Percentiles rank a stretch among this genome's conserved stretches.
These are phyloP conservation scores for Eclectus roratus DNA, from an alignment of 2,113 vertebrate genomes.

Conservation along the genomic window DNA sequence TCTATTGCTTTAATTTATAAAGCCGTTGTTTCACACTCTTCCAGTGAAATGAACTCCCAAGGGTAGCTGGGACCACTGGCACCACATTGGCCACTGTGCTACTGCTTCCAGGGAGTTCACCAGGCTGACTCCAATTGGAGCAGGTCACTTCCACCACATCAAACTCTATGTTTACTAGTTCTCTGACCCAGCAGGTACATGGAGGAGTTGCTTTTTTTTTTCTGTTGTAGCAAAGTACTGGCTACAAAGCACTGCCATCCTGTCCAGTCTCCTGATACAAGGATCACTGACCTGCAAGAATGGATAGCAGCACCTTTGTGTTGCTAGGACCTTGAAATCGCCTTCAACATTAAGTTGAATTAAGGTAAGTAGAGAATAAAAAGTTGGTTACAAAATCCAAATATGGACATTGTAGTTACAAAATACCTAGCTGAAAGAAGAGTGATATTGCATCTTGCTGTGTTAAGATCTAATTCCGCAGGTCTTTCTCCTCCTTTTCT, in stretches of 20 bases:
- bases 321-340: not conserved
- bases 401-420: not conserved
- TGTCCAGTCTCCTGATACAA: not conserved
- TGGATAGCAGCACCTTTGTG: not conserved
- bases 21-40: not conserved
- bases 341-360: not conserved
- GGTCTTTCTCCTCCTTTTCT: not conserved
- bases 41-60: not conserved
- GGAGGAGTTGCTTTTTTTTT: not conserved
- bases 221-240: not conserved
- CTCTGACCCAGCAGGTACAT: not conserved
- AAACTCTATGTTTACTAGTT: not conserved
- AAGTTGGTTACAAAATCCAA: not conserved
- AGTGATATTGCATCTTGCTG: not conserved
- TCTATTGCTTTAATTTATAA: not conserved
- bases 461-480: not conserved
- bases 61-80: not conserved
- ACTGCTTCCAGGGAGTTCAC: not conserved
- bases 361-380: not conserved
- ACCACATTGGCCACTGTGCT: not conserved
- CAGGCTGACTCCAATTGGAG: not conserved
- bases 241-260: not conserved
- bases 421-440: not conserved
- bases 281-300: not conserved
- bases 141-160: not conserved